Percentiles rank a stretch among this genome's conserved stretches.
Evolutionary conservation across 2,797 vertebrate species (phyloP).

Genomic region (Lepus oiostolus): DNA sequence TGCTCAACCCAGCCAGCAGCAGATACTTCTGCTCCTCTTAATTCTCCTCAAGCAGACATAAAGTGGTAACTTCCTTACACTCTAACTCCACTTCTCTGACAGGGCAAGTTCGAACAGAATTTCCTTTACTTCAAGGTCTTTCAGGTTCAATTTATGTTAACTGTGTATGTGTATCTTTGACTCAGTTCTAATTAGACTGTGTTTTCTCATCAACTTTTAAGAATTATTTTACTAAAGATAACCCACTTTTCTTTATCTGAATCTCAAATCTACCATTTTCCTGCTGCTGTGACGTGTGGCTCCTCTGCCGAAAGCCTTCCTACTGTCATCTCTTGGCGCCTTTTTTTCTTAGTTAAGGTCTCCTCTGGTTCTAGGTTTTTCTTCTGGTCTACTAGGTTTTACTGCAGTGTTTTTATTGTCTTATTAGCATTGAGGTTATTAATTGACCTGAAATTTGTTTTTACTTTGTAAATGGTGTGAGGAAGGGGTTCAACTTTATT

Average conservation of each 20-base stretch:
- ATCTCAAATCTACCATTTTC: background rate
- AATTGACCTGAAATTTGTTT: background rate
- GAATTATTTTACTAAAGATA: background rate
- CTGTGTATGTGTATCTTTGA: background rate
- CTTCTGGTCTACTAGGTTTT: background rate
- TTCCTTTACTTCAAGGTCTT: background rate
- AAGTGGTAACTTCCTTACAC: background rate
- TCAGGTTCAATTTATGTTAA: background rate
- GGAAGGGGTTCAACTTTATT: conserved; percentile 10
- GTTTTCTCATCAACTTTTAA: background rate
- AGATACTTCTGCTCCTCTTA: background rate
- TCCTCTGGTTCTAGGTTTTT: background rate
- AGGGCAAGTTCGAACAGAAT: background rate
- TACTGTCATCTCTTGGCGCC: background rate
- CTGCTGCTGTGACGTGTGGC: background rate
- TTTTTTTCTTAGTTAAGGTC: background rate
- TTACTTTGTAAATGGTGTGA: background rate
- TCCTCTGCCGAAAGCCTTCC: background rate
- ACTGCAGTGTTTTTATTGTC: background rate
- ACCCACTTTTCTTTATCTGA: background rate
- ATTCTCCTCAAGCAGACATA: background rate
- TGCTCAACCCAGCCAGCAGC: background rate
- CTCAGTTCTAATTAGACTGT: background rate
- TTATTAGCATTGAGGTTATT: background rate
- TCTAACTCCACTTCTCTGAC: background rate